Percentiles rank a stretch among this genome's conserved stretches.
Conservation (phyloP, 2,113 vertebrate species). For the Mesocricetus auratus region DNA sequence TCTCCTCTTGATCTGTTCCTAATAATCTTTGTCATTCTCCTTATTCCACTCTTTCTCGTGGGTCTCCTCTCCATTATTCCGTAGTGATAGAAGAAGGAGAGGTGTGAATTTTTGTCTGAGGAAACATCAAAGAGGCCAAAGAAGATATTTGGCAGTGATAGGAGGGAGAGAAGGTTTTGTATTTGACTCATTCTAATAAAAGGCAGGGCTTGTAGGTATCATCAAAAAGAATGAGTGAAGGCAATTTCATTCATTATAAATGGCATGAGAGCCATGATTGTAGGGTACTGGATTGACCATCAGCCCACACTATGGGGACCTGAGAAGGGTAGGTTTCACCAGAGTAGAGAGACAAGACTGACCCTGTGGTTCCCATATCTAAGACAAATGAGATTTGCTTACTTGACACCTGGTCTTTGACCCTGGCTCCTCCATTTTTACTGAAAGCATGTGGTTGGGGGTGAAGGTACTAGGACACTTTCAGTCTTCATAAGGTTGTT, state of each 20-base stretch:
- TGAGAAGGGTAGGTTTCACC: not conserved
- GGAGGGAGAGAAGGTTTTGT: not conserved
- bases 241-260: not conserved
- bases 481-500: not conserved
- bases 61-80: not conserved
- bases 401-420: not conserved
- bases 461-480: not conserved
- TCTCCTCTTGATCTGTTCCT: not conserved
- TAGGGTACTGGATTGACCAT: not conserved
- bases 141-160: not conserved
- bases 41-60: not conserved
- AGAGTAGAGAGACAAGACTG: not conserved
- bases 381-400: not conserved
- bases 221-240: not conserved
- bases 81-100: not conserved
- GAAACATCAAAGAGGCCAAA: not conserved
- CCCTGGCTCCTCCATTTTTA: not conserved
- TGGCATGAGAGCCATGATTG: not conserved
- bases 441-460: not conserved
- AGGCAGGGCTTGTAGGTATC: not conserved
- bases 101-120: not conserved
- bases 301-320: not conserved
- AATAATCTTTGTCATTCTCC: not conserved
- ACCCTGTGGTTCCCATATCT: not conserved
- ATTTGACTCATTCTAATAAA: not conserved